Percentiles rank a stretch among this genome's conserved stretches.
Evolutionary conservation across 2,113 vertebrate genomes (phyloP).

Genomic region (Campylomormyrus tamandua): DNA sequence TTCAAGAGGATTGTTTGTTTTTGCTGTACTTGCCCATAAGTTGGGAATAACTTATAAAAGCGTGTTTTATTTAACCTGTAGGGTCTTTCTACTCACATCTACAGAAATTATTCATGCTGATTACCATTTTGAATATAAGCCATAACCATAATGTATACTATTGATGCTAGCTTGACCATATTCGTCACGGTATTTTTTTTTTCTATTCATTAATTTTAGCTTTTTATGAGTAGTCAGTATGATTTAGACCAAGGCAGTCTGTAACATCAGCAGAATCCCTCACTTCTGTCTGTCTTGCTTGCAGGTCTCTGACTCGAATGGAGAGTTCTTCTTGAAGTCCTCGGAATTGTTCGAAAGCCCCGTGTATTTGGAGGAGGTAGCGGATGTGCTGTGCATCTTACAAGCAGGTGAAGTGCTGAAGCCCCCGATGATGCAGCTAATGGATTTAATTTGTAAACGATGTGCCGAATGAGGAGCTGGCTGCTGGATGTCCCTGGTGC

Average conservation of each 20-base stretch:
- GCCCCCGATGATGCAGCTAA: not conserved
- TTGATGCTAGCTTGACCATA: not conserved
- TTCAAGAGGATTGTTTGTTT: not conserved
- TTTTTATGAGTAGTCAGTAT: not conserved
- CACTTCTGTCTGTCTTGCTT: not conserved
- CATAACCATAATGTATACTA: not conserved
- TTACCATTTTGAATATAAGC: not conserved
- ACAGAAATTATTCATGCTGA: not conserved
- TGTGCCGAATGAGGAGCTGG: not conserved
- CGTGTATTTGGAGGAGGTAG: conserved; percentile 93
- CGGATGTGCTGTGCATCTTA: conserved; percentile 95
- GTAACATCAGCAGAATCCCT: not conserved
- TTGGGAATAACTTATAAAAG: not conserved
- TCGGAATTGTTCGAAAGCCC: conserved; percentile 95
- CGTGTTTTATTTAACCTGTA: not conserved
- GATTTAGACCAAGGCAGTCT: not conserved
- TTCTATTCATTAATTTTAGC: not conserved
- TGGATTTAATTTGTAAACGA: not conserved
- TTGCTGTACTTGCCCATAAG: not conserved
- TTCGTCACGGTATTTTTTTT: not conserved
- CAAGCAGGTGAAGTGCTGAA: conserved; percentile 79
- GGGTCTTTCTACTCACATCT: not conserved
- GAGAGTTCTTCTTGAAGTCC: conserved; percentile 91
- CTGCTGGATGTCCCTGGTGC: not conserved
- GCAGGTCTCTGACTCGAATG: conserved; percentile 82